phyloP scores from a whole-genome alignment of 2,888 invertebrate genomes.

The Pyrgus malvae region DNA sequence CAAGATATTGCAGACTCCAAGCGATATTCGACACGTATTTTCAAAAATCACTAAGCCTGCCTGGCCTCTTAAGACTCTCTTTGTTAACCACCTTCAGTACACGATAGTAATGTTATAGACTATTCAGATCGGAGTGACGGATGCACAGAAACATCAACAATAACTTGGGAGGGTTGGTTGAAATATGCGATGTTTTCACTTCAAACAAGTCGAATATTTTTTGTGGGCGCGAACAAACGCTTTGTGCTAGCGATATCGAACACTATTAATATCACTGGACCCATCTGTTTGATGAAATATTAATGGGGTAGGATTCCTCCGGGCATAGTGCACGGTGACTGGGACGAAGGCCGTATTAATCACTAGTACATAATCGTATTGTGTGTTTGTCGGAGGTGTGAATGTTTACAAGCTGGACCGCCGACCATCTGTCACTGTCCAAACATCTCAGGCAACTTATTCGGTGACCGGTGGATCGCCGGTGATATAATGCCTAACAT shows the following conservation, averaged over 20 bases:
- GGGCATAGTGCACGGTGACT: constrained; percentile 46
- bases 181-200: constrained; percentile 49
- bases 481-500: constrained; percentile 10
- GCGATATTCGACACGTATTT: no score
- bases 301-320: constrained; percentile 64
- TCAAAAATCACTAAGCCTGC: no score
- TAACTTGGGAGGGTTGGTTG: constrained; percentile 28
- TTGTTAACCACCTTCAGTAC: no score
- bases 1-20: no score
- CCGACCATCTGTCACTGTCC: constrained; percentile 61
- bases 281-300: constrained; percentile 69
- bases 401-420: constrained; percentile 60
- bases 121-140: background rate
- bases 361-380: constrained; percentile 40
- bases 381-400: constrained; percentile 50
- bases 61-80: no score
- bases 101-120: background rate
- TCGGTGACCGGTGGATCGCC: constrained; percentile 9
- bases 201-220: constrained; percentile 46
- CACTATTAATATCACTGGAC: constrained; percentile 49
- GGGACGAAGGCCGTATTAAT: constrained; percentile 52
- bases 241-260: constrained; percentile 39
- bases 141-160: background rate
- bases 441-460: constrained; percentile 39
- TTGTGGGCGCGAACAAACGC: constrained; percentile 37